Evolutionary conservation across 2,797 vertebrate species (phyloP).

Genomic region (Epinephelus coioides): DNA sequence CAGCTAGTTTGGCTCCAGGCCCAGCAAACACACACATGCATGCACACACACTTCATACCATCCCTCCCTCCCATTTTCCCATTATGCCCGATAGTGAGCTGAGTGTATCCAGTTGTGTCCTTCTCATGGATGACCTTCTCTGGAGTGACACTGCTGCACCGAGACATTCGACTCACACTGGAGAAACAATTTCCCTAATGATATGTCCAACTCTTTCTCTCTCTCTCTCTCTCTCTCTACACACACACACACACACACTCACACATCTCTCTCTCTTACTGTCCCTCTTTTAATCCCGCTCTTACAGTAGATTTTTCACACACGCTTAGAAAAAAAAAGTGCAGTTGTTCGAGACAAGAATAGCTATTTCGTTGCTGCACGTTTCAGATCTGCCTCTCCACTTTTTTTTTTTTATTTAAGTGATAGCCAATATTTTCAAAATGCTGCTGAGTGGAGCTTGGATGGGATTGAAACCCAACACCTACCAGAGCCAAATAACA

Average conservation of each 20-base stretch:
- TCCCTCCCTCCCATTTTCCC: slow-evolving; percentile 58
- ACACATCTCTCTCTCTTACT: slow-evolving; percentile 3
- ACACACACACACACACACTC: slow-evolving; percentile 3
- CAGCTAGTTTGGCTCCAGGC: slow-evolving; percentile 79
- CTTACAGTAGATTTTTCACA: slow-evolving; percentile 29
- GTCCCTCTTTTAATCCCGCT: slow-evolving; percentile 20
- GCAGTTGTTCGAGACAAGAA: slow-evolving; percentile 52
- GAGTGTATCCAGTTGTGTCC: slow-evolving; percentile 77
- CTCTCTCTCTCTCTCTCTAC: background rate
- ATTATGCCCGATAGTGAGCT: slow-evolving; percentile 76
- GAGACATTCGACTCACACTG: slow-evolving; percentile 73
- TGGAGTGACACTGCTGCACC: slow-evolving; percentile 71
- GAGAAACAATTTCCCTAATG: slow-evolving; percentile 81
- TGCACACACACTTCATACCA: slow-evolving; percentile 47
- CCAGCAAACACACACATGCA: slow-evolving; percentile 51
- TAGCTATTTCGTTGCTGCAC: slow-evolving; percentile 23
- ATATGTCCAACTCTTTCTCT: slow-evolving; percentile 51
- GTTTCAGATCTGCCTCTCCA: slow-evolving; percentile 34
- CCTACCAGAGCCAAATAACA: slow-evolving; percentile 69
- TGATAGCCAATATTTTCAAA: slow-evolving; percentile 42
- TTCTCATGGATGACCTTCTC: slow-evolving; percentile 80
- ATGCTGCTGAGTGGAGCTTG: slow-evolving; percentile 52
- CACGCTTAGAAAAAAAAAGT: slow-evolving; percentile 5
- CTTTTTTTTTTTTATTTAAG: background rate
- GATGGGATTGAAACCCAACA: slow-evolving; percentile 69